Evolutionary conservation across 92 coral and sea anemone genomes (phyloP), one percentile per base, ranked within the genome.

Genomic region (Porites divaricata): DNA sequence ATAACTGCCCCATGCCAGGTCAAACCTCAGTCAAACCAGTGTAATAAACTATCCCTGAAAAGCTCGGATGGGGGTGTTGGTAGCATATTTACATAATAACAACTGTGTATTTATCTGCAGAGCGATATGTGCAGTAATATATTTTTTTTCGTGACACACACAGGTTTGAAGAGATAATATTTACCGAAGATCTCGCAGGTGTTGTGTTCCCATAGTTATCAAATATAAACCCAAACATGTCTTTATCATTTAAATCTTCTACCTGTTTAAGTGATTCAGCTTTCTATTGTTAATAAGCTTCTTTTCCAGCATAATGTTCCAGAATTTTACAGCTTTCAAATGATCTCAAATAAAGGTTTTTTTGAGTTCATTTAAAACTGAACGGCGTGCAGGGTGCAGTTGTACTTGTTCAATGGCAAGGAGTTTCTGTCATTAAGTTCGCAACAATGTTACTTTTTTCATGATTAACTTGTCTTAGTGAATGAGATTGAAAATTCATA

Each of bases 201-300:
- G 77, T 51, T 52, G 9, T 49, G 61, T 73, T 51, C 21, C 62
- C 41, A 73, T 51, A 41, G 19, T 12, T 51, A 21, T 73, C 10
- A 22, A 51, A 52, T 21, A 4, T 19, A 50, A 21, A 73, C 75
- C 6, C 45, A 35, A 19, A 14, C 53, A 45, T 19, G 19, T 19
- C 9, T 78, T 78, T 21, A 63, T 64, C 22, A 50, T 50, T 50
- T 11, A 78, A 65, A 78, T 23, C 62, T 48, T 78, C 50, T 52
- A 78, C 83, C 74, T 78, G 63, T 65, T 78, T 21, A 51, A 78
- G 63, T 65, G 15, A 64, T 25, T 65, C 57, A 22, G 19, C 26
- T 64, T n/a, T 15, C 24, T 4, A 66, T 23, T 21, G 63, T 23
- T 63, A 65, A 53, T 24, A 54, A 4, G 19, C 71, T 20, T 22